Evolutionary conservation across 2,888 invertebrate species (phyloP).

Genomic region (Drosophila pseudotakahashii): DNA sequence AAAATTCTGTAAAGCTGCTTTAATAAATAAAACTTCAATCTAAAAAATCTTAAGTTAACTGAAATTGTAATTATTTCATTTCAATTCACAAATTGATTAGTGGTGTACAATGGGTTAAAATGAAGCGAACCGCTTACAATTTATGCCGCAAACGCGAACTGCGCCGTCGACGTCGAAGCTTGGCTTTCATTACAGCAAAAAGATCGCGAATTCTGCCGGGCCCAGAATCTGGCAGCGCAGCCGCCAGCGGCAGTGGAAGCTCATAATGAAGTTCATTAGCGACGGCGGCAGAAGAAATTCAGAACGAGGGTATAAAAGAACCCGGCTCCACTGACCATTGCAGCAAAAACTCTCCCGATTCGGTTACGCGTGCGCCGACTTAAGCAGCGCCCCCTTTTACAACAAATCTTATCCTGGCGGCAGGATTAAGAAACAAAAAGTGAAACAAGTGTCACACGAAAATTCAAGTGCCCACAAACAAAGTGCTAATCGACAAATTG

Average conservation of each 20-base stretch:
- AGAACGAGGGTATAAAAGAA: constrained; percentile 84
- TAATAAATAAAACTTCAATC: too few relatives aligned
- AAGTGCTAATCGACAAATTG: constrained; percentile 4
- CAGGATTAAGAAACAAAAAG: constrained; percentile 50
- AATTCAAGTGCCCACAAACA: constrained; percentile 11
- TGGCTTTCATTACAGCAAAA: constrained; percentile 58
- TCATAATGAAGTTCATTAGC: constrained; percentile 55
- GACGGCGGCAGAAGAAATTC: constrained; percentile 67
- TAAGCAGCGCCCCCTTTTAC: constrained; percentile 44
- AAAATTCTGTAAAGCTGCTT: too few relatives aligned
- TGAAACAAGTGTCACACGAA: constrained; percentile 11
- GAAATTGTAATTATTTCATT: too few relatives aligned
- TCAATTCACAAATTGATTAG: too few relatives aligned
- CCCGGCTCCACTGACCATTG: constrained; percentile 75
- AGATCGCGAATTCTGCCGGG: constrained; percentile 55
- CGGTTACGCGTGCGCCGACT: constrained; percentile 79
- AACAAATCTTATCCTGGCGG: constrained; percentile 50
- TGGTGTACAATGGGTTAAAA: constrained; percentile 6
- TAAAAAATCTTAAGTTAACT: too few relatives aligned
- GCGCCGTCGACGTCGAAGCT: constrained; percentile 30
- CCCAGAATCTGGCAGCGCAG: constrained; percentile 52
- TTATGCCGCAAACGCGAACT: constrained; percentile 48
- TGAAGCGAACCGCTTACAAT: constrained; percentile 54
- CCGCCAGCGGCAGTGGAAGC: constrained; percentile 54
- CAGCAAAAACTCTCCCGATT: constrained; percentile 68